Evolutionary conservation across 2,797 vertebrate genomes (phyloP).

Genomic region (Columba guinea): DNA sequence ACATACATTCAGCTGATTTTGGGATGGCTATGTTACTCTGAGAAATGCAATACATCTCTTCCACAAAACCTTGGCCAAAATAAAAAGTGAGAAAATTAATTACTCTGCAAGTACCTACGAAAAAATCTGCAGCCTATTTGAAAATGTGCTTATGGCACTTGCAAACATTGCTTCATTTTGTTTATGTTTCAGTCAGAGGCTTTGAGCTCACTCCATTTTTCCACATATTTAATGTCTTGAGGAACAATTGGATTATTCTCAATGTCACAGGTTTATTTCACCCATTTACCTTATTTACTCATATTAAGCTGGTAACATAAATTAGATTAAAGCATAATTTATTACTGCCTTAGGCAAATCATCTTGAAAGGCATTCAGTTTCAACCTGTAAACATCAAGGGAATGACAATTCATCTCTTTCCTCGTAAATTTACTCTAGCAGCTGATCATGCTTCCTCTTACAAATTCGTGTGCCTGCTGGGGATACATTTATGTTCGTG

Average conservation of each 20-base stretch:
- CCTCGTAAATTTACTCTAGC: not conserved
- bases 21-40: not conserved
- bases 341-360: conserved; percentile 10
- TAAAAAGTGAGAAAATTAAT: not conserved
- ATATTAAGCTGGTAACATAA: not conserved
- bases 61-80: not conserved
- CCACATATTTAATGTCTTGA: not conserved
- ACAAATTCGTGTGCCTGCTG: not conserved
- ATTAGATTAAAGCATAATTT: conserved; percentile 28
- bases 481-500: not conserved
- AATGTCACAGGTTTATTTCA: conserved; percentile 37
- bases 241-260: conserved; percentile 10
- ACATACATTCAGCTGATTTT: not conserved
- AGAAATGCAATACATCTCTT: not conserved
- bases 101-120: not conserved
- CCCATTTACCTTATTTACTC: conserved; percentile 33
- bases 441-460: not conserved
- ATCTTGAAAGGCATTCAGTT: conserved; percentile 17
- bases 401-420: conserved; percentile 4
- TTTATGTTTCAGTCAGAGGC: not conserved
- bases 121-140: not conserved
- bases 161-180: not conserved
- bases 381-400: not conserved
- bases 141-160: not conserved
- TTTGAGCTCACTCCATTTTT: not conserved